Evolutionary conservation across 2,888 invertebrate species (phyloP).

Genomic region (Sepiola atlantica): DNA sequence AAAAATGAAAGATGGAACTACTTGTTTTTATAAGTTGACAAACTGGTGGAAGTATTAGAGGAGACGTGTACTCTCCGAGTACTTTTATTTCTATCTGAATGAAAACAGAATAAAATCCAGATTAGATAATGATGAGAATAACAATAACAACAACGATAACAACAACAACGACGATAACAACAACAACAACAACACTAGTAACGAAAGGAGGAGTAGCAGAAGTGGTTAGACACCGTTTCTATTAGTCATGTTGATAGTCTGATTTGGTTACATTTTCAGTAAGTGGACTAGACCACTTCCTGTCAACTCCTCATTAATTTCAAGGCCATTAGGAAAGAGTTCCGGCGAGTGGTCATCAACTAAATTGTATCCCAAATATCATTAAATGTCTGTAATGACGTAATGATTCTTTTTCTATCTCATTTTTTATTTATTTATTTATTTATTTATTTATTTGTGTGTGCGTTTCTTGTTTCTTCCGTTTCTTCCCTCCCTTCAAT

Average conservation of each 20-base stretch:
- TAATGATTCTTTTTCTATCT: background rate
- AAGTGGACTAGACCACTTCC: background rate
- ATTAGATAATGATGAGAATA: background rate
- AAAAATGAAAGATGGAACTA: too few species aligned
- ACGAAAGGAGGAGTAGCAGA: background rate
- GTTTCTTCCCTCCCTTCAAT: background rate
- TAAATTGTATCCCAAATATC: conserved; percentile 1
- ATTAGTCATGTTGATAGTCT: background rate
- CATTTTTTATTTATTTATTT: too few species aligned
- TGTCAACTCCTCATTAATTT: background rate
- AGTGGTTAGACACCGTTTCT: background rate
- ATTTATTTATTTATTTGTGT: too few species aligned
- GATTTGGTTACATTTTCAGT: conserved; percentile 15
- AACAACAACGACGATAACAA: background rate
- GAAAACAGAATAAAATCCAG: background rate
- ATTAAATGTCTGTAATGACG: background rate
- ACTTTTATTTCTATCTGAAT: background rate
- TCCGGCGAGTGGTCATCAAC: conserved; percentile 32
- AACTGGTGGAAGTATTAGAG: too few species aligned
- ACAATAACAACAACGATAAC: background rate
- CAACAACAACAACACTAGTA: background rate
- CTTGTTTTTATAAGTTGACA: too few species aligned
- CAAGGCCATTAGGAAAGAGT: background rate
- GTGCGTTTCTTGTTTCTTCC: too few species aligned
- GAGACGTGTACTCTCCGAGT: too few species aligned